phyloP scores from a whole-genome alignment of 2,888 invertebrate genomes.

The Euphydryas editha region DNA sequence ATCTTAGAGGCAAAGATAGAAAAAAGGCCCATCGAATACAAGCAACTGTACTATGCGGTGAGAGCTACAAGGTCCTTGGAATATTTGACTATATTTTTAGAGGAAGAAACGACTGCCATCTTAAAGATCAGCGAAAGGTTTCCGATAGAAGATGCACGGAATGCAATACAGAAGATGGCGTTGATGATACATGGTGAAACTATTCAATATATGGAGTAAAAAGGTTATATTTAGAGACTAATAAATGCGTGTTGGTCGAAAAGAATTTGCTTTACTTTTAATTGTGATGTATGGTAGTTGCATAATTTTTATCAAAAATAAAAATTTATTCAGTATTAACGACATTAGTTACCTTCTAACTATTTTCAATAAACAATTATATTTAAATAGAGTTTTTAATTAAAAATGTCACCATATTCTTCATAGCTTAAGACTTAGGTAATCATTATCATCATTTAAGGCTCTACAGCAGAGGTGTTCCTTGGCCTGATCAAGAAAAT shows the following conservation, averaged over 20 bases:
- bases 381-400: too few relatives aligned
- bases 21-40: conserved; percentile 60
- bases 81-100: conserved; percentile 62
- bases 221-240: conserved; percentile 38
- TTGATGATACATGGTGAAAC: conserved; percentile 67
- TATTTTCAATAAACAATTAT: too few relatives aligned
- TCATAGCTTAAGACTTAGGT: too few relatives aligned
- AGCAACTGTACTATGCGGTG: conserved; percentile 71
- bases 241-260: neutral
- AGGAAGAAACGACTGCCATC: conserved; percentile 67
- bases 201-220: conserved; percentile 68
- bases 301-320: too few relatives aligned
- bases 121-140: conserved; percentile 62
- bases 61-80: conserved; percentile 68
- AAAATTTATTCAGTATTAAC: too few relatives aligned
- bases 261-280: neutral
- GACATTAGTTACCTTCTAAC: too few relatives aligned
- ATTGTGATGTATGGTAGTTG: too few relatives aligned
- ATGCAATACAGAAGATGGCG: conserved; percentile 73
- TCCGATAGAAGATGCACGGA: conserved; percentile 67
- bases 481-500: too few relatives aligned
- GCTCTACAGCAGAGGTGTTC: too few relatives aligned
- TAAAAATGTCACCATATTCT: too few relatives aligned
- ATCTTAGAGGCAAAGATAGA: conserved; percentile 64
- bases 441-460: too few relatives aligned